Conservation (phyloP, 2,888 invertebrate species). For the Drosophila cyrtoloma region DNA sequence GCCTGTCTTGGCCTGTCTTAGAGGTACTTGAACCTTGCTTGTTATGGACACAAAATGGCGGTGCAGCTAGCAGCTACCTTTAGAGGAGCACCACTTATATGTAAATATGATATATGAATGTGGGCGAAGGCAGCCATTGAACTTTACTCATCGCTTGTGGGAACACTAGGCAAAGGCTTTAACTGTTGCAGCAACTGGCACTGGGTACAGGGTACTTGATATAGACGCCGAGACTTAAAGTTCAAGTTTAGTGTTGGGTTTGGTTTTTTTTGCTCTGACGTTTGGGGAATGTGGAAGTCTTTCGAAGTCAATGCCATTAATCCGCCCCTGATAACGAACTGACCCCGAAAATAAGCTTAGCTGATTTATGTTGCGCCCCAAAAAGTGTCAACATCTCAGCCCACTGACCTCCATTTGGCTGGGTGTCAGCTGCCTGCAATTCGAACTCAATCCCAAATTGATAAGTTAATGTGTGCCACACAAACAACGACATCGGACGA, state of each 20-base stretch:
- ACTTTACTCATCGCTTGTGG: slow-evolving; percentile 39
- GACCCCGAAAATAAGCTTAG: slow-evolving; percentile 56
- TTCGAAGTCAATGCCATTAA: slow-evolving; percentile 33
- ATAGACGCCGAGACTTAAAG: slow-evolving; percentile 1
- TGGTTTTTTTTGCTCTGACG: slow-evolving; percentile 1
- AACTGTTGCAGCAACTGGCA: neutral
- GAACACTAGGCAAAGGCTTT: slow-evolving; percentile 31
- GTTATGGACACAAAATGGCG: slow-evolving; percentile 68
- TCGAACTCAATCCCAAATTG: slow-evolving; percentile 76
- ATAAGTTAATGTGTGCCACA: slow-evolving; percentile 68
- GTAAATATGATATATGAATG: slow-evolving; percentile 64
- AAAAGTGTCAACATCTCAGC: slow-evolving; percentile 72
- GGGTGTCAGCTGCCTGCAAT: slow-evolving; percentile 76
- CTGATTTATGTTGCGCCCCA: slow-evolving; percentile 72
- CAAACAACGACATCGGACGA: slow-evolving; percentile 20
- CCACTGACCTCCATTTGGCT: slow-evolving; percentile 70
- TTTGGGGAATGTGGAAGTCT: slow-evolving; percentile 9
- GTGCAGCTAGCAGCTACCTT: slow-evolving; percentile 47
- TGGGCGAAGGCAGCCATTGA: slow-evolving; percentile 64
- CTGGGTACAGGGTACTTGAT: neutral
- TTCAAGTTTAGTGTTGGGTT: slow-evolving; percentile 21
- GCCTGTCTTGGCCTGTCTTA: slow-evolving; percentile 4
- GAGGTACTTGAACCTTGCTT: slow-evolving; percentile 76
- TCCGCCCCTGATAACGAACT: slow-evolving; percentile 26
- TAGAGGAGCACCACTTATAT: slow-evolving; percentile 31